Conservation (phyloP, 2,797 vertebrate species). For the Melanitta fusca region DNA sequence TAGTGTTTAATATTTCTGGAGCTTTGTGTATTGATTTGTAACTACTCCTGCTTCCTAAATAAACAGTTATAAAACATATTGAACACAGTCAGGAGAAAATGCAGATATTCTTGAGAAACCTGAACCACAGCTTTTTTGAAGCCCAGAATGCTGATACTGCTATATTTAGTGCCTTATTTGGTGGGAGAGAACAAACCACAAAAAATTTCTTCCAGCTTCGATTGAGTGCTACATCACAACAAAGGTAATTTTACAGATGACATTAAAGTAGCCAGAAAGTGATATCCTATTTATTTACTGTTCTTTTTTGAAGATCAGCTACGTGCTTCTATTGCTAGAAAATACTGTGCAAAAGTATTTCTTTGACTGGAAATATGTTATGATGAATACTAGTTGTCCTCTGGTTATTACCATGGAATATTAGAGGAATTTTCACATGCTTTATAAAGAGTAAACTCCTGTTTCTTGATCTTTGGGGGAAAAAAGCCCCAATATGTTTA, state of each 20-base stretch:
- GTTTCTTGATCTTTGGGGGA: not conserved
- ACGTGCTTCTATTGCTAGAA: not conserved
- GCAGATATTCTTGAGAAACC: conserved; percentile 57
- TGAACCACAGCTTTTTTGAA: conserved; percentile 58
- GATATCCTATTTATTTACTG: conserved; percentile 14
- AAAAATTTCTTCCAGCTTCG: conserved; percentile 43
- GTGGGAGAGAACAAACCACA: conserved; percentile 53
- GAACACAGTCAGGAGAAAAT: conserved; percentile 47
- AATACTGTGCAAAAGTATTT: not conserved
- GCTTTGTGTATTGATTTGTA: conserved; percentile 62
- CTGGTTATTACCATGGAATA: not conserved
- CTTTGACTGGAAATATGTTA: not conserved
- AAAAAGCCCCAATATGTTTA: not conserved
- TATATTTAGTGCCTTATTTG: conserved; percentile 52
- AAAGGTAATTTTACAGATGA: conserved; percentile 32
- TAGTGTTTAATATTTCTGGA: conserved; percentile 57
- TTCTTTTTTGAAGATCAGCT: not conserved
- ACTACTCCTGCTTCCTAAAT: conserved; percentile 53
- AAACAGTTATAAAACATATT: conserved; percentile 54
- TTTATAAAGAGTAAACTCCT: not conserved
- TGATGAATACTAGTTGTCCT: not conserved
- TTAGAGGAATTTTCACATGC: not conserved
- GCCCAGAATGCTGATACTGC: not conserved
- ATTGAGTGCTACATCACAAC: conserved; percentile 44
- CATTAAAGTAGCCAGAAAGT: conserved; percentile 17